Evolutionary conservation across 92 coral and sea anemone genomes (phyloP).

Genomic region (Meandrina meandrites): DNA sequence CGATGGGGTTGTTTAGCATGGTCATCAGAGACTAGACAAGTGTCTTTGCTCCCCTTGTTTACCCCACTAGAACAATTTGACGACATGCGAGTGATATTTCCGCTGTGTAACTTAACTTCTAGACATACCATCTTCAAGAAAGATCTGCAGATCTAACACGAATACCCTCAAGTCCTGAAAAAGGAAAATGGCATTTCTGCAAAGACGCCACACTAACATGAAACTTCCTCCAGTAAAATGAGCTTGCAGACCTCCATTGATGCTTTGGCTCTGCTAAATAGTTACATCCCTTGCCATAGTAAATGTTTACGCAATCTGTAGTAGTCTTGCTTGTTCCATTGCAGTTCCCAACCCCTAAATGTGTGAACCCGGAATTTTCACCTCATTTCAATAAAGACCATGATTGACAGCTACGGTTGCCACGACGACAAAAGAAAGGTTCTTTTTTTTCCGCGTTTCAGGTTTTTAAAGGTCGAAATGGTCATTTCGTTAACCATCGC

Average conservation of each 20-base stretch:
- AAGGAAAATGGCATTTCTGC: not conserved
- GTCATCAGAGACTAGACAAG: too few relatives aligned
- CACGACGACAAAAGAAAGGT: not conserved
- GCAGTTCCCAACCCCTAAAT: not conserved
- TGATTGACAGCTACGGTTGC: constrained; percentile 15
- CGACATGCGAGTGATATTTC: not conserved
- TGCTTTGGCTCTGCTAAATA: not conserved
- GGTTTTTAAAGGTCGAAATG: not conserved
- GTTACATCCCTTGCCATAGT: not conserved
- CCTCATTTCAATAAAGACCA: not conserved
- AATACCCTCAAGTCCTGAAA: not conserved
- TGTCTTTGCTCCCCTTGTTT: not conserved
- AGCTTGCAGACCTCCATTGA: not conserved
- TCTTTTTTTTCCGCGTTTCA: constrained; percentile 2
- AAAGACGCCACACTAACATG: not conserved
- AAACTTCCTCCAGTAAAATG: not conserved
- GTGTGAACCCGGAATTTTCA: constrained; percentile 22
- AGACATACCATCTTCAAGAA: not conserved
- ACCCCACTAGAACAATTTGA: not conserved
- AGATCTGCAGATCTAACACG: not conserved
- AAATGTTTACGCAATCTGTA: not conserved
- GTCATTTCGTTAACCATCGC: not conserved
- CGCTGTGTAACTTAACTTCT: not conserved
- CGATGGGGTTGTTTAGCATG: too few relatives aligned
- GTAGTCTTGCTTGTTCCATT: not conserved